Evolutionary conservation across 2,113 vertebrate species (phyloP).

Genomic region (Microcebus lehilahytsara): DNA sequence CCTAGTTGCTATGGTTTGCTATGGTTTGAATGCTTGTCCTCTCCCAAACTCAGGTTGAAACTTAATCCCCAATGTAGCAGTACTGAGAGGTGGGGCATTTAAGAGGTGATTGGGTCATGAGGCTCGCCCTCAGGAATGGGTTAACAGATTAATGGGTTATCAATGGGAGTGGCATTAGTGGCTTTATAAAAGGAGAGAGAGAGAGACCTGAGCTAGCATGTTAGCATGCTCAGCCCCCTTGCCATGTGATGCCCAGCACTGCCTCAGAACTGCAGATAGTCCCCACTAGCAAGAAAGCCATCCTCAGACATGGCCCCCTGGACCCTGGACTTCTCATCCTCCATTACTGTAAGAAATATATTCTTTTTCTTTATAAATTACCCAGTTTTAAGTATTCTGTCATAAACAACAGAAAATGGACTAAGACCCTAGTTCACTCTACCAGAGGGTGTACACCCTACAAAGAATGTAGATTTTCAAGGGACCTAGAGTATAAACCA

Average conservation of each 20-base stretch:
- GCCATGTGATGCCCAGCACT: not conserved
- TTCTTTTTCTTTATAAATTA: not conserved
- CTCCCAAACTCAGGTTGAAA: not conserved
- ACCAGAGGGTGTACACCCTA: not conserved
- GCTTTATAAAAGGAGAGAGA: not conserved
- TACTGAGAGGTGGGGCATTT: not conserved
- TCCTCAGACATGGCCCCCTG: not conserved
- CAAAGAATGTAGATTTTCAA: not conserved
- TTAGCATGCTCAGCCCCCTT: not conserved
- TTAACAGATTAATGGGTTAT: not conserved
- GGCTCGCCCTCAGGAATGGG: not conserved
- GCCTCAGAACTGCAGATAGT: not conserved
- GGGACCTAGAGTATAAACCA: not conserved
- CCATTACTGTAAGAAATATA: not conserved
- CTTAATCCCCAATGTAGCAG: not conserved
- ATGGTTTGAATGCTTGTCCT: not conserved
- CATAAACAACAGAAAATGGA: not conserved
- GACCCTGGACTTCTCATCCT: not conserved
- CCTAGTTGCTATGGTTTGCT: not conserved
- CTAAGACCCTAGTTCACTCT: not conserved
- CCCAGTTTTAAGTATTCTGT: not conserved
- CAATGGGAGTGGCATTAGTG: not conserved
- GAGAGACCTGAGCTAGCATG: not conserved
- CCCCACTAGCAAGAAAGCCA: not conserved
- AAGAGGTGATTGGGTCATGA: not conserved